A percentile compares a stretch with the other conserved stretches of the same genome.
Evolutionary conservation across 1,140 invertebrate species (phyloP).

Genomic region (Proales similis): DNA sequence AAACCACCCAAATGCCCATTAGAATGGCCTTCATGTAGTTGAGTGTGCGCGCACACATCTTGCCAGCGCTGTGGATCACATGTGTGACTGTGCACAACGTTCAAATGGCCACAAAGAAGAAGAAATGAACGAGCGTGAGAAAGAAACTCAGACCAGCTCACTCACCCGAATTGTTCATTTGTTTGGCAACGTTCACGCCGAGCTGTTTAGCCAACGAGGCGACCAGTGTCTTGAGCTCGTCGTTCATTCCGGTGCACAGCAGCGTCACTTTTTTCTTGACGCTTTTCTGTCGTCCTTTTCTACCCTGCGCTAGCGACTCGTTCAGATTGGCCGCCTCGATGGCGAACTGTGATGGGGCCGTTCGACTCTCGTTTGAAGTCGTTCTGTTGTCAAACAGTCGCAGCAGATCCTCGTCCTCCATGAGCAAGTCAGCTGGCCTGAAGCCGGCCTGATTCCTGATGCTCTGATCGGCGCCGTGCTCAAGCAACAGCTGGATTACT

Average conservation of each 20-base stretch:
- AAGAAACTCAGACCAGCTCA: not conserved
- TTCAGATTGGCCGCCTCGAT: not conserved
- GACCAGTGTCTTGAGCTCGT: slow-evolving; percentile 7
- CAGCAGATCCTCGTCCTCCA: not conserved
- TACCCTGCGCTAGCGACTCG: not conserved
- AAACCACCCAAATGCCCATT: slow-evolving; percentile 35
- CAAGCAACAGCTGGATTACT: slow-evolving; percentile 33
- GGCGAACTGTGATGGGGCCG: not conserved
- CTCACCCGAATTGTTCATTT: slow-evolving; percentile 33
- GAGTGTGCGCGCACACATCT: slow-evolving; percentile 6
- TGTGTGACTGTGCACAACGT: slow-evolving; percentile 35
- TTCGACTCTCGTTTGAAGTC: not conserved
- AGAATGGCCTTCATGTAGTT: slow-evolving; percentile 38
- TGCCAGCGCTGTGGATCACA: slow-evolving; percentile 8
- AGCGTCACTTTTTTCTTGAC: slow-evolving; percentile 1
- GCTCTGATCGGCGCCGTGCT: slow-evolving; percentile 37
- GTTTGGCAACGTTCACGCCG: slow-evolving; percentile 1
- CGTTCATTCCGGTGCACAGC: slow-evolving; percentile 24
- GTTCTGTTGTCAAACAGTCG: not conserved
- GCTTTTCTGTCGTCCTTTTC: not conserved
- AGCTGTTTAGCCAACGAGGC: not conserved
- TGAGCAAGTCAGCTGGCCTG: slow-evolving; percentile 12
- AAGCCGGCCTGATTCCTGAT: slow-evolving; percentile 39
- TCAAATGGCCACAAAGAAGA: too few species aligned
- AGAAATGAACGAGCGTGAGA: not conserved